A percentile compares a stretch with the other conserved stretches of the same genome.
Conservation (phyloP, 2,888 invertebrate genomes). For the Acanthosepion lycidas region DNA sequence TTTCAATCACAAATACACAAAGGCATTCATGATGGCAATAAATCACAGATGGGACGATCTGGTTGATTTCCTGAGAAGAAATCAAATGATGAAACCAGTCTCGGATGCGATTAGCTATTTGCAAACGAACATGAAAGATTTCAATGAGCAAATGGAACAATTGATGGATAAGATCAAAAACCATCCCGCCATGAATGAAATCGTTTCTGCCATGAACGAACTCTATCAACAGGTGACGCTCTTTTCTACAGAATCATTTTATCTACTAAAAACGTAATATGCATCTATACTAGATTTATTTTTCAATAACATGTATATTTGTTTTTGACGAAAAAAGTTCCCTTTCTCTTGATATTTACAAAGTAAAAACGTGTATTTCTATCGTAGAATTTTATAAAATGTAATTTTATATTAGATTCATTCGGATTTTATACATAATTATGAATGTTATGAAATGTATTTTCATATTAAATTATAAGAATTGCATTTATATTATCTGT, state of each 20-base stretch:
- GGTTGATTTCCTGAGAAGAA: background rate
- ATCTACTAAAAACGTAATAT: too few species aligned
- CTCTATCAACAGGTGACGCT: slow-evolving; percentile 62
- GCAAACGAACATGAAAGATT: background rate
- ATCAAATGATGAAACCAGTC: background rate
- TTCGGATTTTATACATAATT: too few species aligned
- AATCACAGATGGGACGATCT: background rate
- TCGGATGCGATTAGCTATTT: background rate
- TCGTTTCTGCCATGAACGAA: slow-evolving; percentile 56
- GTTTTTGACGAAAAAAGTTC: too few species aligned
- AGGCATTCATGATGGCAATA: background rate
- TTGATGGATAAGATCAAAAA: background rate
- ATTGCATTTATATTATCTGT: too few species aligned
- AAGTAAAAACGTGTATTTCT: too few species aligned
- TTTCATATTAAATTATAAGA: too few species aligned
- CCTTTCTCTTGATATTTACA: too few species aligned
- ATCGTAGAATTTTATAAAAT: too few species aligned
- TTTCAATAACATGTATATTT: too few species aligned
- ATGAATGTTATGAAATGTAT: too few species aligned
- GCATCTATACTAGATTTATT: too few species aligned
- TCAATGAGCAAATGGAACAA: background rate
- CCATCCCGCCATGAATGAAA: slow-evolving; percentile 49
- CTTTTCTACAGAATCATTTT: background rate
- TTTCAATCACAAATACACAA: background rate
- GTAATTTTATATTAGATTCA: too few species aligned